These are phyloP conservation scores for Meghimatium bilineatum DNA, from an alignment of 2,888 invertebrate genomes.

Conservation along the genomic window DNA sequence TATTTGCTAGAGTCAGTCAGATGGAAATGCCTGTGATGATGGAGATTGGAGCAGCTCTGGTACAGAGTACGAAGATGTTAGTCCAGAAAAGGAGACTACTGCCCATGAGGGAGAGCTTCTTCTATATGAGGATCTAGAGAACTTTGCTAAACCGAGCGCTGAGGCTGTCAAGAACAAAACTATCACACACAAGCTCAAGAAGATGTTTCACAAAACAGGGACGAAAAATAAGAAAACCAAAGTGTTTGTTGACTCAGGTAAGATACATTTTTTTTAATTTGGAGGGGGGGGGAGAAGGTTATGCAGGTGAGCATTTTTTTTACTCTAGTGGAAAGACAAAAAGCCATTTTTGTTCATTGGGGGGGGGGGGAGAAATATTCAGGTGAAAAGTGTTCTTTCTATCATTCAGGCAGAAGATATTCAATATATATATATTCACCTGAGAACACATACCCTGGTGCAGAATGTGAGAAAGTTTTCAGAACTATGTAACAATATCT, in stretches of 20 bases:
- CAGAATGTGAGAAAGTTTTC: too few relatives aligned
- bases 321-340: neutral
- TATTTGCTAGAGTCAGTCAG: constrained; percentile 42
- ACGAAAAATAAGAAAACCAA: constrained; percentile 49
- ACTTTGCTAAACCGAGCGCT: constrained; percentile 19
- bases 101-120: constrained; percentile 47
- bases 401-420: too few relatives aligned
- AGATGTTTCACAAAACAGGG: constrained; percentile 51
- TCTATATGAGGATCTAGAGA: constrained; percentile 54
- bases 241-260: constrained; percentile 37
- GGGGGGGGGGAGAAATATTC: too few relatives aligned
- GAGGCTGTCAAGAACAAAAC: constrained; percentile 47
- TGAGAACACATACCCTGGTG: too few relatives aligned
- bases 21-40: constrained; percentile 50
- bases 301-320: neutral
- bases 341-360: neutral
- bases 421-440: too few relatives aligned
- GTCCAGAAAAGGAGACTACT: constrained; percentile 37
- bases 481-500: too few relatives aligned
- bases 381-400: too few relatives aligned
- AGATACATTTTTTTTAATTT: neutral
- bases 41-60: constrained; percentile 45
- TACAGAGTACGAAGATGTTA: constrained; percentile 42
- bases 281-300: neutral
- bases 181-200: constrained; percentile 53